Evolutionary conservation across 1,140 invertebrate genomes (phyloP).

Genomic region (Antheraea mylitta): DNA sequence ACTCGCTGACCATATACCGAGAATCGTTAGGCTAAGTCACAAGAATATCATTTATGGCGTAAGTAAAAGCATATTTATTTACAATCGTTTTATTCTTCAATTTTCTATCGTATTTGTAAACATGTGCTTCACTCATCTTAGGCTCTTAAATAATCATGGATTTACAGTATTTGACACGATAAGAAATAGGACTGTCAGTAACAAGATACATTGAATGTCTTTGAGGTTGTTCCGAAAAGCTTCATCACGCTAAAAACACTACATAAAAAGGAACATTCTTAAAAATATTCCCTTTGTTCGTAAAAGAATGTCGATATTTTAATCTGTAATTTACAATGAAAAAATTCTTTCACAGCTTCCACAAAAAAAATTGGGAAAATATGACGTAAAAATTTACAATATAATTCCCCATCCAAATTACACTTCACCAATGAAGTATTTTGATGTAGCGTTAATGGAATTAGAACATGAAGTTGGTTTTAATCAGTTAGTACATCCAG

Average conservation of each 20-base stretch:
- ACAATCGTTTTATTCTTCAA: not conserved
- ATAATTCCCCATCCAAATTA: conserved; percentile 76
- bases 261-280: too few relatives aligned
- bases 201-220: too few relatives aligned
- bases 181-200: too few relatives aligned
- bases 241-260: too few relatives aligned
- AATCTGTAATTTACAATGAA: too few relatives aligned
- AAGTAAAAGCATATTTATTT: conserved; percentile 17
- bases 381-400: conserved; percentile 42
- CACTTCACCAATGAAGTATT: conserved; percentile 62
- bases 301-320: too few relatives aligned
- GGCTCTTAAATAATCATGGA: too few relatives aligned
- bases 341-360: not conserved
- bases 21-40: conserved; percentile 44
- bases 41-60: conserved; percentile 37
- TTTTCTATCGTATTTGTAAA: not conserved
- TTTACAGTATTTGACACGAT: too few relatives aligned
- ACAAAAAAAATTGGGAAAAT: conserved; percentile 6
- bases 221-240: too few relatives aligned
- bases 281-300: too few relatives aligned
- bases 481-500: conserved; percentile 33
- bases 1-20: conserved; percentile 31
- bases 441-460: conserved; percentile 68
- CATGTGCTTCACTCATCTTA: too few relatives aligned
- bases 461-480: conserved; percentile 31